These are phyloP conservation scores for Centropus bengalensis DNA, from an alignment of 2,113 vertebrate species.

Conservation along the genomic window DNA sequence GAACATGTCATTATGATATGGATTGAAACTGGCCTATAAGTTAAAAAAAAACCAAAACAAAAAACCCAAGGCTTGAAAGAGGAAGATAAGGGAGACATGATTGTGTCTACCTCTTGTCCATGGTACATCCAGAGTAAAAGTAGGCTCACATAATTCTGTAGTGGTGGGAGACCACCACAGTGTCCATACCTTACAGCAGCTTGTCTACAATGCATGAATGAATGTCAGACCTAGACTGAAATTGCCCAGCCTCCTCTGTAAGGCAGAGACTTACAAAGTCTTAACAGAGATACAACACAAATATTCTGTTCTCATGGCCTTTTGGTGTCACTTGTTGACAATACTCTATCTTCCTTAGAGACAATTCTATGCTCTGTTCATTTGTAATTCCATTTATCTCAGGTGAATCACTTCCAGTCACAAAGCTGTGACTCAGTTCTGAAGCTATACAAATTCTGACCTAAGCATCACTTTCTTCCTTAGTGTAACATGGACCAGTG, in stretches of 20 bases:
- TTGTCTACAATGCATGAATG: background rate
- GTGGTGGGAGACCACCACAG: background rate
- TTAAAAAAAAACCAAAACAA: background rate
- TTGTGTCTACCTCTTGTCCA: background rate
- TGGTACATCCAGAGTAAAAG: background rate
- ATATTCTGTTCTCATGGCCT: background rate
- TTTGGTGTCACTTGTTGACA: background rate
- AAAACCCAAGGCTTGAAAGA: background rate
- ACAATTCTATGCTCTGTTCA: rapidly evolving
- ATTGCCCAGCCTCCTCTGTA: too few species aligned
- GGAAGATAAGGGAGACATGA: background rate
- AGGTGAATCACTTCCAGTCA: background rate
- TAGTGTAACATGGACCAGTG: background rate
- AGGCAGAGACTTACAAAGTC: background rate
- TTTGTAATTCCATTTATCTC: background rate
- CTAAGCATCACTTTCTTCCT: background rate
- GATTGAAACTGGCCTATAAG: background rate
- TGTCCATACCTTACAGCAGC: background rate
- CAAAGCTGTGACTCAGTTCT: background rate
- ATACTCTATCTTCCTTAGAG: background rate
- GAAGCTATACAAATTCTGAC: background rate
- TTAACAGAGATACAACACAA: background rate
- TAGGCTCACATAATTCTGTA: background rate
- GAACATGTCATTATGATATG: background rate
- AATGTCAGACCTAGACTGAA: background rate